phyloP scores from a whole-genome alignment of 2,113 vertebrate genomes.

The Aix galericulata region DNA sequence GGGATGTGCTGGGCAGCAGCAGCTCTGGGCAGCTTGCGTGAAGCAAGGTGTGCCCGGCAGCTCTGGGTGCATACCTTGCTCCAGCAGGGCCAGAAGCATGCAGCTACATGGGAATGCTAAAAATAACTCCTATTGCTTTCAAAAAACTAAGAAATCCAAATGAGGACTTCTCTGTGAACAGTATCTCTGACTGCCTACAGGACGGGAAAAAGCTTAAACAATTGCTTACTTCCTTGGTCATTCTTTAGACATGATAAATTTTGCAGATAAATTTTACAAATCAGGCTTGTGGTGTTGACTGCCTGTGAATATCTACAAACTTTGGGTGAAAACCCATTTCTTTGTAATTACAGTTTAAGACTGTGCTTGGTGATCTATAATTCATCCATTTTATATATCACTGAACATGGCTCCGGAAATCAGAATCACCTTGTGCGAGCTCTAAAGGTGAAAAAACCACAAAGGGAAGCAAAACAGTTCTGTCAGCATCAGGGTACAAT shows the following conservation, averaged over 20 bases:
- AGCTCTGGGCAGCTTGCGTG: background rate
- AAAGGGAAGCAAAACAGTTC: constrained; percentile 34
- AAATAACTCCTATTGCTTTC: background rate
- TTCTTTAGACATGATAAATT: background rate
- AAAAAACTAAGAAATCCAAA: background rate
- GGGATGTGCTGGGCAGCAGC: background rate
- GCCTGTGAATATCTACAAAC: background rate
- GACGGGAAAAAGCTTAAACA: background rate
- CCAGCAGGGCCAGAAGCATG: background rate
- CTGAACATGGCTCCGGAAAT: background rate
- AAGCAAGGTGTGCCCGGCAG: accelerated
- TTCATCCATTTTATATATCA: background rate
- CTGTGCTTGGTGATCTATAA: background rate
- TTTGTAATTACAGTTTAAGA: background rate
- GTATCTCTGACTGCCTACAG: background rate
- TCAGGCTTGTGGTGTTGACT: background rate
- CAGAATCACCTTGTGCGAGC: background rate
- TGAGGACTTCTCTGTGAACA: background rate
- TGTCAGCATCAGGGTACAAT: constrained; percentile 33
- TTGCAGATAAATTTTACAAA: background rate
- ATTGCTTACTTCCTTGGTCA: background rate
- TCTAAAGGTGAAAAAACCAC: constrained; percentile 55
- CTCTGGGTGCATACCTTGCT: background rate
- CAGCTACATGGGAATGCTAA: background rate
- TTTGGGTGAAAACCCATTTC: background rate